Evolutionary conservation across 2,113 vertebrate species (phyloP), one percentile per base, ranked within the genome.

Genomic region (Oophaga pumilio): DNA sequence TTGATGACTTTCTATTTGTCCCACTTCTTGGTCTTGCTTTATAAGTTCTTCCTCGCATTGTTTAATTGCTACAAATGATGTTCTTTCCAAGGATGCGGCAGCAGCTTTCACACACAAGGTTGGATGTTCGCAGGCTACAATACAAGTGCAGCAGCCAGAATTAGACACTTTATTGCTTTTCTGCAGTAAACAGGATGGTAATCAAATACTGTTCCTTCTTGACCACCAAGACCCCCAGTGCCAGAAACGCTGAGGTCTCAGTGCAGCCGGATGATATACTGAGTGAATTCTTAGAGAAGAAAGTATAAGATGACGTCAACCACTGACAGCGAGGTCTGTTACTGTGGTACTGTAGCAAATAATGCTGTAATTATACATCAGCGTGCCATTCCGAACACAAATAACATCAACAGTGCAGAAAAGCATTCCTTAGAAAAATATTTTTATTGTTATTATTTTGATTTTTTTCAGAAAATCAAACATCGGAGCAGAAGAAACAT

Each of bases 31-130:
- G 14, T 11, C 43, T 5, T 11, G 57, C 59, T 18, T 10, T 76
- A 56, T 14, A 33, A 52, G 53, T 64, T 26, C 84, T 85, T 85
- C 84, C 84, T 85, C 73, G 12, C 33, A 86, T 86, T 86, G 74
- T 78, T 86, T 66, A 15, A 56, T 59, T 28, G 9, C 18, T 85
- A 43, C 52, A 24, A 59, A 33, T 73, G 20, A 74, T n/a, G 28
- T 43, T 74, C 9, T 74, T 85, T 85, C 69, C 83, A 12, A 43
- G 83, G 83, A 85, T 74, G 69, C 26, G 18, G 6, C 6, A n/a
- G 52, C 18, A 6, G 26, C 56, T 74, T 76, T 57, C 52, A 50
- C 81, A 74, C 52, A 57, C 53, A 57, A 74, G 59, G 83, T 84
- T 84, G 53, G 69, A 74, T 49, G 83, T 85, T 20, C 18, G 52